phyloP scores from a whole-genome alignment of 2,888 invertebrate genomes.

The Clostera curtula region DNA sequence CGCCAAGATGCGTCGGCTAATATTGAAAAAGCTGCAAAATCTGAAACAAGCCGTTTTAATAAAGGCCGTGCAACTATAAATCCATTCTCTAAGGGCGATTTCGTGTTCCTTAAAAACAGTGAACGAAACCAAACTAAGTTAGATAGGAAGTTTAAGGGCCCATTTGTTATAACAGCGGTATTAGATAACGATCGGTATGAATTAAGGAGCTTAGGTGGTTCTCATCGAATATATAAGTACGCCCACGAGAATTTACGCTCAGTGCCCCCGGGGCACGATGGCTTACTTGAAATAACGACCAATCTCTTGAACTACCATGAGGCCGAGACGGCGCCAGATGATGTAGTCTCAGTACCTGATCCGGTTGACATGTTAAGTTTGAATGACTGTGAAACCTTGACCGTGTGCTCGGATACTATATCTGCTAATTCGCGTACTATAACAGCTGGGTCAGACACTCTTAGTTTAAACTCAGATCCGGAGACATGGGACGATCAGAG shows the following conservation, averaged over 20 bases:
- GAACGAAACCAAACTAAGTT: constrained; percentile 18
- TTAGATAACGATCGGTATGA: constrained; percentile 15
- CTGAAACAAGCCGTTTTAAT: constrained; percentile 10
- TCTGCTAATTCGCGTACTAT: background rate
- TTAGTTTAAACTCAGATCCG: constrained; percentile 3
- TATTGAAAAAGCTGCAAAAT: constrained; percentile 6
- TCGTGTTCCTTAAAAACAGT: constrained; percentile 13
- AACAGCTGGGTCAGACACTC: background rate
- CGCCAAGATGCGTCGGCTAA: constrained; percentile 5
- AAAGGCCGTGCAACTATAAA: constrained; percentile 7
- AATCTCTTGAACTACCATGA: constrained; percentile 5
- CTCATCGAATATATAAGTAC: constrained; percentile 12
- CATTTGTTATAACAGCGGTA: constrained; percentile 8
- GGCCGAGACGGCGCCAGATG: constrained; percentile 11
- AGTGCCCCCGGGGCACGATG: constrained; percentile 9
- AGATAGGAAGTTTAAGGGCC: constrained; percentile 13
- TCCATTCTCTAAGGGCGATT: constrained; percentile 11
- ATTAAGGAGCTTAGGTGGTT: constrained; percentile 7
- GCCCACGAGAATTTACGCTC: constrained; percentile 11
- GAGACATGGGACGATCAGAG: background rate
- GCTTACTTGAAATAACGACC: constrained; percentile 8
- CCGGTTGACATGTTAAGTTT: too few species aligned
- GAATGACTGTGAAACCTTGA: too few species aligned
- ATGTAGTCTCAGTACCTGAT: too few species aligned
- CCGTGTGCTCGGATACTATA: background rate